Conservation (phyloP, 2,797 vertebrate species). For the Ispidina picta region DNA sequence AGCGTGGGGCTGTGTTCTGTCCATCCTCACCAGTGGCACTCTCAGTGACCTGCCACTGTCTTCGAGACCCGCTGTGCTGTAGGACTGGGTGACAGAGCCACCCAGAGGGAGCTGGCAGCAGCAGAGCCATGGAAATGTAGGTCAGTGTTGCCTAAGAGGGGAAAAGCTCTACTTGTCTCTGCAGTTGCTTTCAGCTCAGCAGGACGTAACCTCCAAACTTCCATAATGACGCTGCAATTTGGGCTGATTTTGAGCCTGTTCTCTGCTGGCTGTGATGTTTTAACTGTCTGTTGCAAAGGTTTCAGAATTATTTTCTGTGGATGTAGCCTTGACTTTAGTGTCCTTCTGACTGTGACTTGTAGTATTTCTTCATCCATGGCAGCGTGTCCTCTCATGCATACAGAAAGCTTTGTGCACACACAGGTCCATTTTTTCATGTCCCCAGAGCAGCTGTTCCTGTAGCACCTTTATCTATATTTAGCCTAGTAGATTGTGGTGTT, state of each 20-base stretch:
- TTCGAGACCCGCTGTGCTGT: not conserved
- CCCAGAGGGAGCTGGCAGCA: not conserved
- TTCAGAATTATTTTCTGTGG: not conserved
- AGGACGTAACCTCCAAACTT: not conserved
- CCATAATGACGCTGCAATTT: not conserved
- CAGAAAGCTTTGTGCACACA: not conserved
- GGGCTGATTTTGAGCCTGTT: not conserved
- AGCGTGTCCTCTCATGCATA: not conserved
- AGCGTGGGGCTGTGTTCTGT: fast-evolving
- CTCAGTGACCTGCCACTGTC: not conserved
- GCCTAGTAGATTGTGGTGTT: not conserved
- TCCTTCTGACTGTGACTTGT: not conserved
- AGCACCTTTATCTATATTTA: not conserved
- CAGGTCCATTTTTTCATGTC: not conserved
- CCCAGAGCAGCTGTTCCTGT: not conserved
- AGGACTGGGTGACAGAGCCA: not conserved
- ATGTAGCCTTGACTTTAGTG: not conserved
- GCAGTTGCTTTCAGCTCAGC: not conserved
- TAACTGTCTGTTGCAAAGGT: not conserved
- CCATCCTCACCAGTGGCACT: fast-evolving
- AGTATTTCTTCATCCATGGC: not conserved
- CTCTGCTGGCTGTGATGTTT: not conserved
- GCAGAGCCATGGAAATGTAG: not conserved
- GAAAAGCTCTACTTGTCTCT: not conserved
- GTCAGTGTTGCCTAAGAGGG: not conserved